These are phyloP conservation scores for Oxystoma pomonae DNA, from an alignment of 2,888 invertebrate genomes.

Conservation along the genomic window DNA sequence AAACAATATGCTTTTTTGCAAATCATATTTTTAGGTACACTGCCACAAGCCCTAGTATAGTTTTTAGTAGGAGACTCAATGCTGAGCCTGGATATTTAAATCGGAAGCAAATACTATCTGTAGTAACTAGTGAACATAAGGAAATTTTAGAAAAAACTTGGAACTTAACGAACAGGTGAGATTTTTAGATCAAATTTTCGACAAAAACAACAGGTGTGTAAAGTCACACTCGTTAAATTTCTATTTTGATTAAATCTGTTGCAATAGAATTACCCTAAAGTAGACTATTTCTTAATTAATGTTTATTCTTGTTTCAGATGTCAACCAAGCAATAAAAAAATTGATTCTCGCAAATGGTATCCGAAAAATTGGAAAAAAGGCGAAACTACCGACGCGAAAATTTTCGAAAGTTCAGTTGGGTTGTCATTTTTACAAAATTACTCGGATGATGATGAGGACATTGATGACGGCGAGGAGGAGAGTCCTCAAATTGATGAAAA, in stretches of 20 bases:
- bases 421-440: slow-evolving; percentile 43
- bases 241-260: too few species aligned
- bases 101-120: slow-evolving; percentile 32
- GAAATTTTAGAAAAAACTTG: slow-evolving; percentile 29
- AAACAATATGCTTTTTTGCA: too few species aligned
- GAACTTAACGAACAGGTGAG: not conserved
- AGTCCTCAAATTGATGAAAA: not conserved
- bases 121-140: slow-evolving; percentile 30
- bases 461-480: not conserved
- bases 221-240: too few species aligned
- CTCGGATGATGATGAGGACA: slow-evolving; percentile 35
- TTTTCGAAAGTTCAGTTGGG: slow-evolving; percentile 41
- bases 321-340: slow-evolving; percentile 18
- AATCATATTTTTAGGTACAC: slow-evolving; percentile 41
- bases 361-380: slow-evolving; percentile 35
- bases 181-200: too few species aligned
- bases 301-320: too few species aligned
- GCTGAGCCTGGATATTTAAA: slow-evolving; percentile 30
- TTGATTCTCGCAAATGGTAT: slow-evolving; percentile 36
- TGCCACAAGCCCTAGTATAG: slow-evolving; percentile 33
- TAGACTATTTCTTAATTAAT: too few species aligned
- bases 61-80: slow-evolving; percentile 33
- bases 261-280: too few species aligned
- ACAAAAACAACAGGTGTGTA: too few species aligned
- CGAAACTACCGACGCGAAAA: slow-evolving; percentile 32